Evolutionary conservation across 2,797 vertebrate genomes (phyloP).

Genomic region (Coluber constrictor): DNA sequence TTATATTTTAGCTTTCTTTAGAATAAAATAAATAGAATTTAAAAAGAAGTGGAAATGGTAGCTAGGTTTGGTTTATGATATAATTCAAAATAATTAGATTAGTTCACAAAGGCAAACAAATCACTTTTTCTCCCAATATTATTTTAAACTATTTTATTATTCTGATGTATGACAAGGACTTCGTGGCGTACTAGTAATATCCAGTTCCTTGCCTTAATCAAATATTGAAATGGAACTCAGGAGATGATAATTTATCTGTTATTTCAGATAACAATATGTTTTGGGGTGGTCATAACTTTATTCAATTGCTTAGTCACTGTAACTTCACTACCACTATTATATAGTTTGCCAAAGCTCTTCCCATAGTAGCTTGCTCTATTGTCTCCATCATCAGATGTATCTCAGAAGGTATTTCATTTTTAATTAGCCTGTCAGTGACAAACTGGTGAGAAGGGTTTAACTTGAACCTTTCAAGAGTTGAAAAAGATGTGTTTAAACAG

Average conservation of each 20-base stretch:
- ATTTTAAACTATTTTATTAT: not conserved
- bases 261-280: not conserved
- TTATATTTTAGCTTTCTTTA: not conserved
- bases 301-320: not conserved
- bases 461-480: constrained; percentile 49
- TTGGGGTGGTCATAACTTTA: not conserved
- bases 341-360: not conserved
- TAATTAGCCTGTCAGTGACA: constrained; percentile 1
- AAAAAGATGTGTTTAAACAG: constrained; percentile 38
- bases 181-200: not conserved
- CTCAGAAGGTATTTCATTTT: constrained; percentile 53
- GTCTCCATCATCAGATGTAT: not conserved
- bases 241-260: not conserved
- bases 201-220: not conserved
- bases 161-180: not conserved
- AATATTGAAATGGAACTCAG: not conserved
- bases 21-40: not conserved
- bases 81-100: not conserved
- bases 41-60: not conserved
- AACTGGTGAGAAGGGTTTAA: constrained; percentile 36
- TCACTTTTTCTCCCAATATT: not conserved
- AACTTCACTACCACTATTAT: not conserved
- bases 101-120: not conserved
- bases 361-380: not conserved
- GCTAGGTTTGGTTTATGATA: not conserved